Percentiles rank a stretch among this genome's conserved stretches.
phyloP scores from a whole-genome alignment of 2,888 invertebrate species.

The Odontocolon sp. region DNA sequence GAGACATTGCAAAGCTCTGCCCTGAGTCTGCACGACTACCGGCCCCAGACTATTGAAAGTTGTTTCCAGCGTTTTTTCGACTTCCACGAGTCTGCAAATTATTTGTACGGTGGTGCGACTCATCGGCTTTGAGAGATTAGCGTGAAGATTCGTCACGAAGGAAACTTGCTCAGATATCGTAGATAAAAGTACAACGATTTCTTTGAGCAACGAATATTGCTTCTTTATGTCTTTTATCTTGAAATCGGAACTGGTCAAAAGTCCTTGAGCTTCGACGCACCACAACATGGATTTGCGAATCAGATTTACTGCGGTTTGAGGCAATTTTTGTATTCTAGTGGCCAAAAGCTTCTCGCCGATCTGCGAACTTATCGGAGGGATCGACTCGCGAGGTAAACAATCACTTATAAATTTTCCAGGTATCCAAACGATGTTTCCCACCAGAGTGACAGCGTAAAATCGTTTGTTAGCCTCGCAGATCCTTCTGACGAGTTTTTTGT shows the following conservation, averaged over 20 bases:
- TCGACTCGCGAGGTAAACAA: constrained; percentile 82
- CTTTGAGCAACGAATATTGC: constrained; percentile 82
- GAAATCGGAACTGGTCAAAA: constrained; percentile 81
- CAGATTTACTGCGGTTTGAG: constrained; percentile 79
- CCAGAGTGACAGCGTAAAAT: constrained; percentile 89
- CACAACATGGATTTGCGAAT: constrained; percentile 82
- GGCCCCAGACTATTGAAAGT: constrained; percentile 87
- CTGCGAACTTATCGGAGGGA: constrained; percentile 68
- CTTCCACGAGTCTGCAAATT: constrained; percentile 91
- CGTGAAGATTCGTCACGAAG: constrained; percentile 87
- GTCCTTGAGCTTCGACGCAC: constrained; percentile 80
- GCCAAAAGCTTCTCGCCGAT: constrained; percentile 74
- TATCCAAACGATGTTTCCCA: constrained; percentile 92
- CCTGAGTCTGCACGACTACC: constrained; percentile 87
- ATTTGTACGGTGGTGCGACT: constrained; percentile 88
- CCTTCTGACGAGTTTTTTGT: constrained; percentile 88
- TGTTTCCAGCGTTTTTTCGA: constrained; percentile 89
- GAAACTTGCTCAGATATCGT: constrained; percentile 81
- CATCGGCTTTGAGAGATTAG: constrained; percentile 88
- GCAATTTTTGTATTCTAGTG: constrained; percentile 69
- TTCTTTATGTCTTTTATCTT: constrained; percentile 74
- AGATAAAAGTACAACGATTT: constrained; percentile 80
- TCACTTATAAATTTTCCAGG: constrained; percentile 90
- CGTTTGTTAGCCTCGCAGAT: constrained; percentile 90
- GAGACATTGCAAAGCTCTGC: constrained; percentile 90